phyloP scores from a whole-genome alignment of 1,140 invertebrate species.

The Bursaphelenchus mucronatus region DNA sequence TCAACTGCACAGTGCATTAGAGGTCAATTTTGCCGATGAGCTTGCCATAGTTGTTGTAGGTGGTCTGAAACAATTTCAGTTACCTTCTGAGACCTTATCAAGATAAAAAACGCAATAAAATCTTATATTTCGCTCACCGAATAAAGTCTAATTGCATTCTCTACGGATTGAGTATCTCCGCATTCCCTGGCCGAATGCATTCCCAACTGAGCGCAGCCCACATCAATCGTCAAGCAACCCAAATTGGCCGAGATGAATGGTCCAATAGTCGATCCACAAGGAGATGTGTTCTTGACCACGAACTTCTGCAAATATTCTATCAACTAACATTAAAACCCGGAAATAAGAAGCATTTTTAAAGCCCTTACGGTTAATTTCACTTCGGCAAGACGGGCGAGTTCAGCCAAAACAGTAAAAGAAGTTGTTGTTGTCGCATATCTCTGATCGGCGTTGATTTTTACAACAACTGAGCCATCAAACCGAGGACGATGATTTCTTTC shows the following conservation, averaged over 20 bases:
- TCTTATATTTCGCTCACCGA: too few relatives aligned
- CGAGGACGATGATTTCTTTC: slow-evolving; percentile 61
- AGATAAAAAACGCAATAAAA: too few relatives aligned
- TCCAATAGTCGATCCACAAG: slow-evolving; percentile 64
- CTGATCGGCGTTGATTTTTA: slow-evolving; percentile 66
- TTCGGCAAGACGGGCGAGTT: slow-evolving; percentile 61
- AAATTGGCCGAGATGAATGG: slow-evolving; percentile 64
- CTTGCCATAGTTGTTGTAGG: too few relatives aligned
- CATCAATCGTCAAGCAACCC: slow-evolving; percentile 64
- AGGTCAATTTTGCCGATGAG: too few relatives aligned
- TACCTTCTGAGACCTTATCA: too few relatives aligned
- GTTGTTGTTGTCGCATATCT: slow-evolving; percentile 64
- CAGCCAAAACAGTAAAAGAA: slow-evolving; percentile 63
- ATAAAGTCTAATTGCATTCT: slow-evolving; percentile 9
- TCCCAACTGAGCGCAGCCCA: slow-evolving; percentile 64
- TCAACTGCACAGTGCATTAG: too few relatives aligned
- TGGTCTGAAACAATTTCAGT: too few relatives aligned
- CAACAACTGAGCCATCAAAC: slow-evolving; percentile 59
- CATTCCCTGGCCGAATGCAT: slow-evolving; percentile 65
- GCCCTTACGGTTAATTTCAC: slow-evolving; percentile 48
- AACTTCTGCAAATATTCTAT: slow-evolving; percentile 60
- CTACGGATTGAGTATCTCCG: slow-evolving; percentile 13
- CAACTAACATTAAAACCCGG: not conserved
- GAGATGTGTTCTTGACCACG: slow-evolving; percentile 63
- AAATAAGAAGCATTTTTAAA: slow-evolving; percentile 27